Base-by-base conservation (phyloP, 2,113 vertebrate genomes). In the Macquaria ambigua region DNA sequence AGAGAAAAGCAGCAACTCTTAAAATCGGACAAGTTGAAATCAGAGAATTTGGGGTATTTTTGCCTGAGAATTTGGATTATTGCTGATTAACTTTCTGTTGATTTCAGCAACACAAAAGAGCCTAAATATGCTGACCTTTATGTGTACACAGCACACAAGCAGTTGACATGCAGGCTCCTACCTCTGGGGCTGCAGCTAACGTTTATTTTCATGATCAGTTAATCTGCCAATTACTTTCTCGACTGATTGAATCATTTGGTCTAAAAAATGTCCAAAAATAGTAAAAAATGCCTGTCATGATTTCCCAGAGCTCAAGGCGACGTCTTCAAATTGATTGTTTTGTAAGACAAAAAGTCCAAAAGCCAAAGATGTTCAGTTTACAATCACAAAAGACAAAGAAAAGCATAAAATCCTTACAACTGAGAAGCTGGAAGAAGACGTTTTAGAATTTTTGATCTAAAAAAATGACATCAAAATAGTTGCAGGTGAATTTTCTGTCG, bases 11-110 rank as follows among this genome's bases (percentile, higher is more conserved):
- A 69, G 21, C 4, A 62, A 53, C n/a, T 64, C 6, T 4, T 31
- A 6, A 18, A 41, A 23, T 23, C 10, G 3, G 12, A 31, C 28
- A 68, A 68, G 58, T 48, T 88, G 86, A 74, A 88, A 89, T 14
- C 6, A 63, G 20, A 25, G 8, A 64, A 37, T 21, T 3, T 16
- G 15, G 21, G 20, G 25, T 15, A 7, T 34, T 37, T 55, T 66
- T 66, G 15, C 11, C 12, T 23, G 46, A 28, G 3, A 10, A 0
- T n/a, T 3, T 3, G n/a, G 10, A 28, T 11, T 28, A 14, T 12
- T 66, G 11, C 34, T 66, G 16, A 31, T 50, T 50, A 0, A 56
- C 18, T 56, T 71, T 53, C 48, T 34, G 31, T 21, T 53, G 18
- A 71, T 69, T 56, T 69, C 18, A 50, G 53, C 52, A 15, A 70